phyloP scores from a whole-genome alignment of 2,113 vertebrate species.

The Pollimyrus isidori region DNA sequence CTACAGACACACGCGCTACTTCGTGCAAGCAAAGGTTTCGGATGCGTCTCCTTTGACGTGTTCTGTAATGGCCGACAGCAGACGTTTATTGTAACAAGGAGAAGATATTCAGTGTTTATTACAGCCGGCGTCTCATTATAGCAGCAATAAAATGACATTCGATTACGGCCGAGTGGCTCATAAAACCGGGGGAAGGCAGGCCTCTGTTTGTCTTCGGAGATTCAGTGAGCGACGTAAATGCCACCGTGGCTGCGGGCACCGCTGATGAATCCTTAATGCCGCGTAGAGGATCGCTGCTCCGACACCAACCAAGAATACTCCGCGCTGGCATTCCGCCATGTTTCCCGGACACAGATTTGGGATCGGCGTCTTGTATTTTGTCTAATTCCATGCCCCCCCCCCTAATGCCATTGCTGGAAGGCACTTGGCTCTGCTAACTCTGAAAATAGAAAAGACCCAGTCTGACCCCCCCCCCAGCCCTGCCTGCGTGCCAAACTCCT shows the following conservation, averaged over 20 bases:
- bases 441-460: not conserved
- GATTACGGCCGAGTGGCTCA: not conserved
- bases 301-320: not conserved
- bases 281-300: not conserved
- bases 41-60: not conserved
- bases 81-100: not conserved
- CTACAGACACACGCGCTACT: not conserved
- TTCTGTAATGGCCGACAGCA: not conserved
- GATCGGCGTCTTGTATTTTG: not conserved
- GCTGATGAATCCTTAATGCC: not conserved
- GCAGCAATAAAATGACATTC: not conserved
- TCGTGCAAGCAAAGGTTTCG: not conserved
- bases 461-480: not conserved
- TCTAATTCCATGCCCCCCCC: not conserved
- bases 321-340: not conserved
- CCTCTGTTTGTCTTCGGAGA: not conserved
- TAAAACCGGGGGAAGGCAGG: no score
- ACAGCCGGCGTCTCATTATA: not conserved
- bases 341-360: not conserved
- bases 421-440: not conserved
- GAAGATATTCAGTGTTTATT: not conserved
- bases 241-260: not conserved
- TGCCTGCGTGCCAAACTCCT: not conserved
- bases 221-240: not conserved
- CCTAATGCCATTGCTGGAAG: not conserved